Evolutionary conservation across 2,888 invertebrate genomes (phyloP).

Genomic region (Diarsia brunnea): DNA sequence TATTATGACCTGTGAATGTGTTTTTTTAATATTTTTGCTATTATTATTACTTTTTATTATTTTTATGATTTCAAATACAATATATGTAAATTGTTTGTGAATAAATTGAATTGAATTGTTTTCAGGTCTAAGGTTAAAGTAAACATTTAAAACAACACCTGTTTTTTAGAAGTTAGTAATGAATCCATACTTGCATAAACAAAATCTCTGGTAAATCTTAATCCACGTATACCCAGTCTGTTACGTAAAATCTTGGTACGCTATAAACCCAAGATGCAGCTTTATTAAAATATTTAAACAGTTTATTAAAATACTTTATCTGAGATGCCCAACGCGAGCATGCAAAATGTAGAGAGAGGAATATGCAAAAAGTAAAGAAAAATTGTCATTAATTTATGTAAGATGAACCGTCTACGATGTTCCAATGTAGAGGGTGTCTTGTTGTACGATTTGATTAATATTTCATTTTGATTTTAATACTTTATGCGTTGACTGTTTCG

Average conservation of each 20-base stretch:
- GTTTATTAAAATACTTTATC: conserved; percentile 60
- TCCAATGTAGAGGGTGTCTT: background rate
- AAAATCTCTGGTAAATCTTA: conserved; percentile 9
- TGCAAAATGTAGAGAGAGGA: conserved; percentile 14
- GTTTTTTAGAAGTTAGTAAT: background rate
- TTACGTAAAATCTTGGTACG: conserved; percentile 30
- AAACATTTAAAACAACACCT: background rate
- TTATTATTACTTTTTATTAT: no score
- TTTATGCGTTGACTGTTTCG: no score
- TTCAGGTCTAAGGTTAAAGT: no score
- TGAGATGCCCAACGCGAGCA: conserved; percentile 23
- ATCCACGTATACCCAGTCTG: conserved; percentile 8
- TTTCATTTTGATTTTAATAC: background rate
- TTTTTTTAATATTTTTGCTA: no score
- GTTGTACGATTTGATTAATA: conserved; percentile 1
- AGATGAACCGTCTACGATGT: conserved; percentile 27
- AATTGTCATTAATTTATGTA: conserved; percentile 31
- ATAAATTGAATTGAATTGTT: no score
- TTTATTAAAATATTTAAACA: conserved; percentile 60
- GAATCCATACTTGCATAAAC: background rate
- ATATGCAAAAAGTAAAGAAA: conserved; percentile 25
- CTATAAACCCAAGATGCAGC: conserved; percentile 24
- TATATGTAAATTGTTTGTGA: no score
- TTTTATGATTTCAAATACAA: no score
- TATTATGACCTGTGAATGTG: no score